Base-by-base conservation (phyloP, 1,140 invertebrate genomes). In the Dryas iulia region DNA sequence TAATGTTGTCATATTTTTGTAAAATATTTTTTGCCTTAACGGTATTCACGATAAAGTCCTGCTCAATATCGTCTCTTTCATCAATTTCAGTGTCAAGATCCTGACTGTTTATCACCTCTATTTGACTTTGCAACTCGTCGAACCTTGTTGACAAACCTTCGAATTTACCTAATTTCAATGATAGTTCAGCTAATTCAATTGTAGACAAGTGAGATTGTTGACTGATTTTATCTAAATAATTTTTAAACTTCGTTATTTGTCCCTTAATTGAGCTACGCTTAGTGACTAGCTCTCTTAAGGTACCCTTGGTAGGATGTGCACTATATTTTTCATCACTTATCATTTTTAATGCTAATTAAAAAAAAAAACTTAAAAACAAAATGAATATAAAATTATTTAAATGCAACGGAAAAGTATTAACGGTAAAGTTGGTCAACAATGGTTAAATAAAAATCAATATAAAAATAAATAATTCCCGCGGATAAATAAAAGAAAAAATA, bases 121-220 rank as follows among this genome's bases (percentile, higher is more conserved):
- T 78, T 31, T 76, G 68, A 62, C n/a, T 72, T 54, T 78, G 73
- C 59, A 75, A 64, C 1, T 69, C 67, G 56, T 78, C 76, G 31
- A 75, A 75, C 31, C 69, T 58, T 54, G 24, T 52, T 58, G 56
- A 28, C 26, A 28, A 28, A 28, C 26, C 26, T 28, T 28, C 26
- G 26, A 58, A 58, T 58, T 58, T 58, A 30, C 56, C 56, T 58
- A 58, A 21, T 58, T 58, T 54, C 11, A 54, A 54, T 54, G 52
- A 23, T 24, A 54, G 23, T 54, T 54, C 18, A 23, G 52, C 52
- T 54, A 54, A 23, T 54, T 54, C 52, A 12, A 54, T 54, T 54
- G 52, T 21, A 24, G 52, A 54, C 52, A 54, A 54, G 21, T 23
- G 23, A 54, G 52, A 24, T 54, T 54, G 52, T 54, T 54, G 52